Evolutionary conservation across 1,140 invertebrate genomes (phyloP).

Genomic region (Neodiprion virginianus): DNA sequence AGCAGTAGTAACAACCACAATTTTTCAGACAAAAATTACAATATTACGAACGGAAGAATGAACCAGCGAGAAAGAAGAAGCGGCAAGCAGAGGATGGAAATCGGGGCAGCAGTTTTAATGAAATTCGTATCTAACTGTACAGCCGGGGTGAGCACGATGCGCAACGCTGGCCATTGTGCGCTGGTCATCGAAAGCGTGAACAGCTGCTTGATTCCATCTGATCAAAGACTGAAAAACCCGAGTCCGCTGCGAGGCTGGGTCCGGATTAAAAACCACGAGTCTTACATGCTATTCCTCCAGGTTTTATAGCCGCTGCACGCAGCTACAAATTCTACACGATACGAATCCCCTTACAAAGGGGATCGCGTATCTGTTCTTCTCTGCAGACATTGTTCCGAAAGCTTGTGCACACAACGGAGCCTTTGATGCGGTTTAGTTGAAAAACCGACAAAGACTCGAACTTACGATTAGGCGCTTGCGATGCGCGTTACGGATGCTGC

Average conservation of each 20-base stretch:
- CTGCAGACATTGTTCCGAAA: neutral
- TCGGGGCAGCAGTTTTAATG: neutral
- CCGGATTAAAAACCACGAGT: neutral
- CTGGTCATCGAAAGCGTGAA: neutral
- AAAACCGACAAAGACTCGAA: neutral
- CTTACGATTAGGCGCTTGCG: too few species aligned
- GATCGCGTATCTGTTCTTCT: neutral
- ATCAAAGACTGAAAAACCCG: neutral
- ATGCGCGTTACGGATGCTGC: too few species aligned
- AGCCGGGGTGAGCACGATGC: neutral
- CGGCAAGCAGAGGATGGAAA: neutral
- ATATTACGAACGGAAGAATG: neutral
- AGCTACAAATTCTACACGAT: too few species aligned
- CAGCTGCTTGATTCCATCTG: neutral
- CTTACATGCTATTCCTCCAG: neutral
- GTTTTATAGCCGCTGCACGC: too few species aligned
- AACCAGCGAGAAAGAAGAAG: neutral
- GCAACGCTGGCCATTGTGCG: slow-evolving; percentile 3
- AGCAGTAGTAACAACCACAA: neutral
- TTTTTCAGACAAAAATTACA: neutral
- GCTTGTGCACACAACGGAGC: neutral
- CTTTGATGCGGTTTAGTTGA: neutral
- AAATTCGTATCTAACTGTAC: neutral
- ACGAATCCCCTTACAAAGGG: neutral
- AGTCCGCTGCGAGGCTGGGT: neutral